Base-by-base conservation (phyloP, 2,888 invertebrate species). In the Poecilus cupreus region DNA sequence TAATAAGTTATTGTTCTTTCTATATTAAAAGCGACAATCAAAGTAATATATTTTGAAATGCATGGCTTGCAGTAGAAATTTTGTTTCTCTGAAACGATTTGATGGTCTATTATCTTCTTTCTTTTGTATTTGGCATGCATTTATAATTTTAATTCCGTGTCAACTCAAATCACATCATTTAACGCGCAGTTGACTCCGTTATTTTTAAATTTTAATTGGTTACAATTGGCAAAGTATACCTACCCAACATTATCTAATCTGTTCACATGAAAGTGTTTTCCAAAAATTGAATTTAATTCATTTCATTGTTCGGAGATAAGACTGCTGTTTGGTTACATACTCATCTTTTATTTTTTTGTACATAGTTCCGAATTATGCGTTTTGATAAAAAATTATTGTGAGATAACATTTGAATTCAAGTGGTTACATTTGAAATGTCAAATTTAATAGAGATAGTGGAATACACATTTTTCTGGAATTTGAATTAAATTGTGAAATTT, bases 151-250 rank as follows among this genome's bases (percentile, higher is more conserved):
- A 20, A 24, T 60, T 54, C 6, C 60, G 68, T 68, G 68, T 20
- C 68, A 68, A 68, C 18, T 18, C 37, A 39, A 39, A 60, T 60
- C 60, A 60, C 60, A 60, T 60, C 60, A 16, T 68, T 68, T 68
- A 20, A 16, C 68, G 68, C 68, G 39, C n/a, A 68, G 68, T 68
- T 39, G 18, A 43, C 68, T 68, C 18, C 39, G 68, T 68, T 68
- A 68, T 68, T 68, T 68, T 68, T 68, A 43, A 60, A 39, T 68
- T 68, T 64, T 68, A 68, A 68, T 68, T 68, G 68, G 39, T n/a
- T 5, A 8, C 37, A 37, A 68, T 68, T 68, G 68, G 68, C 68
- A 68, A 43, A 26, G n/a, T 13, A 8, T 16, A 32, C n/a, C 60
- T 24, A n/a, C 5, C 60, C 26, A 60, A 18, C n/a, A 68, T 68